phyloP scores from a whole-genome alignment of 2,113 vertebrate species.

The Centrocercus urophasianus region DNA sequence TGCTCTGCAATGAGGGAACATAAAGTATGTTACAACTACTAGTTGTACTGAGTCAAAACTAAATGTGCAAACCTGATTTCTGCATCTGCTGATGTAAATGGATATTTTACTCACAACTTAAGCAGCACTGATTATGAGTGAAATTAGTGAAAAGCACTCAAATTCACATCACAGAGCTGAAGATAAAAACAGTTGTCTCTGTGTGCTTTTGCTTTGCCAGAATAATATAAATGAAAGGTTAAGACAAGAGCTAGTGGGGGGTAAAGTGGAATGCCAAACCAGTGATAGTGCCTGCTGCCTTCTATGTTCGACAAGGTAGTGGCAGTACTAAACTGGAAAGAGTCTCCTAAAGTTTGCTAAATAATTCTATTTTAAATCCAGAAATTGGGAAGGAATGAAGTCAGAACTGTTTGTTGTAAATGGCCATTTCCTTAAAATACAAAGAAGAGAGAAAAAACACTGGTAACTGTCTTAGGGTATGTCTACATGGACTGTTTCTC shows the following conservation, averaged over 20 bases:
- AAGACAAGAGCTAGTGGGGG: not conserved
- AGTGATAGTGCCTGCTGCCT: not conserved
- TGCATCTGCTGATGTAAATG: not conserved
- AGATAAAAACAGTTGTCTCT: not conserved
- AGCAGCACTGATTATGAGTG: not conserved
- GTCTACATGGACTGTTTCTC: not conserved
- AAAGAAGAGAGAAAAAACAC: not conserved
- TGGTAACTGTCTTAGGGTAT: not conserved
- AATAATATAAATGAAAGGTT: slow-evolving; percentile 15
- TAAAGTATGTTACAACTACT: not conserved
- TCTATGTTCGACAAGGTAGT: not conserved
- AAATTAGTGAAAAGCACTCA: not conserved
- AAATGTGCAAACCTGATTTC: not conserved
- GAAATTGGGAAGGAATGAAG: not conserved
- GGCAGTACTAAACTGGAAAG: not conserved
- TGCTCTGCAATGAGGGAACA: not conserved
- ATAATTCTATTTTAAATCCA: not conserved
- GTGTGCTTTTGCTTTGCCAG: not conserved
- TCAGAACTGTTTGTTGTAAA: not conserved
- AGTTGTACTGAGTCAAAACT: not conserved
- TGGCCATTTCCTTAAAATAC: not conserved
- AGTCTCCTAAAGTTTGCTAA: not conserved
- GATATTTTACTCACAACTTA: not conserved
- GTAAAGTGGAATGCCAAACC: not conserved
- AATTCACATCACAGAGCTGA: not conserved